Conservation (phyloP, 2,113 vertebrate species). For the Otus sunia region DNA sequence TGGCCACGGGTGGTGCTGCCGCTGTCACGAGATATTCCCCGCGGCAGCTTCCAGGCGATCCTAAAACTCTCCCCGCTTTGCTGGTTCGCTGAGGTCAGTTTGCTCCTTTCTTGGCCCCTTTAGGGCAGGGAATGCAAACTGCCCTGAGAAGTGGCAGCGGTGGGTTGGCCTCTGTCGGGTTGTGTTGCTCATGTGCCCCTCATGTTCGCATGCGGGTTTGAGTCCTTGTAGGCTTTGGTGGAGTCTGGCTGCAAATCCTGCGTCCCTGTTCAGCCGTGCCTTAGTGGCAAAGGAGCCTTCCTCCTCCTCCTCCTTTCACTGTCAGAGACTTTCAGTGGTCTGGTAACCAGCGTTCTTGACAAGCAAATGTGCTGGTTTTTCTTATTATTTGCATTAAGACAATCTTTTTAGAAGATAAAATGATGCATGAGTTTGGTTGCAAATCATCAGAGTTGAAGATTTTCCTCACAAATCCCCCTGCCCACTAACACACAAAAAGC, state of each 20-base stretch:
- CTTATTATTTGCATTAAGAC: accelerated
- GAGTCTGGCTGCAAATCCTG: neutral
- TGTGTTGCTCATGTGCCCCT: accelerated
- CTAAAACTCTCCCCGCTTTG: too few species aligned
- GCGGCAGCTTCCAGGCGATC: neutral
- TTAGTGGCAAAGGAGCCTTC: neutral
- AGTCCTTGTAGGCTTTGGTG: neutral
- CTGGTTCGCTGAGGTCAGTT: neutral
- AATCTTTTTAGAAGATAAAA: accelerated
- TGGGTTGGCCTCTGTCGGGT: accelerated
- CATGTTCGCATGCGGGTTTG: accelerated
- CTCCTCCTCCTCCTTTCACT: neutral
- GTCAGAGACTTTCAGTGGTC: accelerated
- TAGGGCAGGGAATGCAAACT: neutral
- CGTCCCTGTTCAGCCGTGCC: accelerated
- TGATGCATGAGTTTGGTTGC: accelerated
- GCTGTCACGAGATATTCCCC: accelerated
- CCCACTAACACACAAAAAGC: accelerated
- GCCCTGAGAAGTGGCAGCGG: accelerated
- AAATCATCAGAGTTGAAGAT: accelerated
- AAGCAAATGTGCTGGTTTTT: accelerated
- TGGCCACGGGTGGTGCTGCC: accelerated
- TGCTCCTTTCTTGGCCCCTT: neutral
- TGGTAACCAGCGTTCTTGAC: neutral
- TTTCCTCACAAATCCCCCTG: neutral